phyloP scores from a whole-genome alignment of 2,113 vertebrate species.

The Orientallactaga bullata region DNA sequence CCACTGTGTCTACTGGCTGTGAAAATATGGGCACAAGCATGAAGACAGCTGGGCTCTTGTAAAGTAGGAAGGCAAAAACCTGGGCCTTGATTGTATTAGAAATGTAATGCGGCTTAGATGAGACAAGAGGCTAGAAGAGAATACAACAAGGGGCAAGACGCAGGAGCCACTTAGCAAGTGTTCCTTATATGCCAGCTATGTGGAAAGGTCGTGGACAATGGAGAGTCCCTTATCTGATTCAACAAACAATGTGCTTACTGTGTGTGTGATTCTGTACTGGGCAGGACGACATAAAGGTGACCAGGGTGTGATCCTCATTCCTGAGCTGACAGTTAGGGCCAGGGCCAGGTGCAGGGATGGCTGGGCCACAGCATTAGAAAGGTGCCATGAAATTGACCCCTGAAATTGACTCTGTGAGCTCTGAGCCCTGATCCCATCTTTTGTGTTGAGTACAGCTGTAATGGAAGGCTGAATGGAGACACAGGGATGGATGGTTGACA shows the following conservation, averaged over 20 bases:
- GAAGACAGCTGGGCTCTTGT: background rate
- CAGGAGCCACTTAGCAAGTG: background rate
- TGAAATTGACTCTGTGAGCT: too few relatives aligned
- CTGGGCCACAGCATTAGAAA: fast-evolving
- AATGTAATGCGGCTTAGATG: background rate
- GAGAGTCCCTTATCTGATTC: background rate
- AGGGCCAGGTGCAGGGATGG: background rate
- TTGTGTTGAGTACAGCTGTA: background rate
- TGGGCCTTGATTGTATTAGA: background rate
- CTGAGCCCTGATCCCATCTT: background rate
- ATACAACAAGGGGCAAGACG: background rate
- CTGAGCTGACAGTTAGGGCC: background rate
- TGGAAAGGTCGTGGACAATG: background rate
- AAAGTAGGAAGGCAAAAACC: background rate
- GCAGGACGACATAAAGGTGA: background rate
- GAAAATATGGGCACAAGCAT: background rate
- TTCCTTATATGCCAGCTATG: background rate
- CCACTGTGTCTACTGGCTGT: too few relatives aligned
- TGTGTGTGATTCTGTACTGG: background rate
- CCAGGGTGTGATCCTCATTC: background rate
- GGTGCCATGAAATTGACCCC: background rate
- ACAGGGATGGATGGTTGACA: background rate
- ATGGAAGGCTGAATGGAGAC: background rate
- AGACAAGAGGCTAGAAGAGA: background rate
- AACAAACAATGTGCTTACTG: background rate